These are phyloP conservation scores for Ondatra zibethicus DNA, from an alignment of 2,113 vertebrate genomes.

Conservation along the genomic window DNA sequence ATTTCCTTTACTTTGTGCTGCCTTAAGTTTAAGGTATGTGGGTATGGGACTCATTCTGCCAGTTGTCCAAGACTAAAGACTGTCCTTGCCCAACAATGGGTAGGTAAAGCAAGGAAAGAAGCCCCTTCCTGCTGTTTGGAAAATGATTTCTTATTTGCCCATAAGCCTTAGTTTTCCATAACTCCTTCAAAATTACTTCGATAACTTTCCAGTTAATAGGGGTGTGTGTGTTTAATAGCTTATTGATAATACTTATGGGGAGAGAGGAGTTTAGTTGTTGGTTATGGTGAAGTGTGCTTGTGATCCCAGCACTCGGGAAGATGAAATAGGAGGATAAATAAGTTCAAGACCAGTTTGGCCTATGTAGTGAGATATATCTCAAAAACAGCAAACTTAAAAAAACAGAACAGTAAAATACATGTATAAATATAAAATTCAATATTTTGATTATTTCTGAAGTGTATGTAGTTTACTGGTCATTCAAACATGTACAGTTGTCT, in stretches of 20 bases:
- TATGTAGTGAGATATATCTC: background rate
- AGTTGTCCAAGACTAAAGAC: background rate
- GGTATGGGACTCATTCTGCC: background rate
- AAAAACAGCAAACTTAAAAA: background rate
- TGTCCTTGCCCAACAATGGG: background rate
- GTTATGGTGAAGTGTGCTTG: background rate
- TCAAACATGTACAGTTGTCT: background rate
- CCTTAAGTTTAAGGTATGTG: background rate
- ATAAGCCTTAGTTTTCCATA: background rate
- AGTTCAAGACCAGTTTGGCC: background rate
- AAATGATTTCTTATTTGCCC: background rate
- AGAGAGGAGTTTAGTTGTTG: background rate
- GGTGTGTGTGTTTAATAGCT: background rate
- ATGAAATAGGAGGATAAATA: background rate
- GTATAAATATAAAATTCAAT: background rate
- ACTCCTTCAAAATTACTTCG: background rate
- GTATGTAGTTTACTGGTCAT: background rate
- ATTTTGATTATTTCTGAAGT: conserved; percentile 19
- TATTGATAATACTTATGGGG: background rate
- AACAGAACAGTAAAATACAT: background rate
- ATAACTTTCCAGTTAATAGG: background rate
- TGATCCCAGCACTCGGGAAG: background rate
- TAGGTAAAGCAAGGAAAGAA: background rate
- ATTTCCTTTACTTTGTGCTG: background rate
- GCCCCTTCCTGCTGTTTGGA: conserved; percentile 2